These are phyloP conservation scores for Porites australiensis DNA, from an alignment of 64 coral and sea anemone species.

Conservation along the genomic window DNA sequence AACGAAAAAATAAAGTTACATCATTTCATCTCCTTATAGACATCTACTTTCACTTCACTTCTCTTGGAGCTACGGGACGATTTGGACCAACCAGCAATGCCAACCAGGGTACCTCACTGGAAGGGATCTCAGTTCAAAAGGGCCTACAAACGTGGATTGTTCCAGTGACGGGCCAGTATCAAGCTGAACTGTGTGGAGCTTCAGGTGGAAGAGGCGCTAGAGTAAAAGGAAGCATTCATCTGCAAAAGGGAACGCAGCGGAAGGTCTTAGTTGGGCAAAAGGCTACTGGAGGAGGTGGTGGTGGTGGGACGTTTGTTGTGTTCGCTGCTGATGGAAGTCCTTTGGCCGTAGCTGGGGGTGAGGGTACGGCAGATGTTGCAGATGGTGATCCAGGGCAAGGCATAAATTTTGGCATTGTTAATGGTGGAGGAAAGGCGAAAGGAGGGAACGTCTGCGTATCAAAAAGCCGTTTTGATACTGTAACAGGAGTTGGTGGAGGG, in stretches of 20 bases:
- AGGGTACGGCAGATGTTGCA: neutral
- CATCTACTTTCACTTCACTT: conserved; percentile 1
- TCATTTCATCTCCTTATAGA: neutral
- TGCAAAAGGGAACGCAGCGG: neutral
- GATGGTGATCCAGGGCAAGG: conserved; percentile 24
- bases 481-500: neutral
- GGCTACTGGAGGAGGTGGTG: neutral
- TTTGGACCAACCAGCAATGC: neutral
- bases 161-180: conserved; percentile 17
- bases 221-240: neutral
- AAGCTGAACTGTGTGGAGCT: conserved; percentile 8
- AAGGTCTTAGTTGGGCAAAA: conserved; percentile 12
- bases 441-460: conserved; percentile 5
- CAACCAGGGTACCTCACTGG: conserved; percentile 20
- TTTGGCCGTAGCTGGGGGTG: conserved; percentile 7
- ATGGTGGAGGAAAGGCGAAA: neutral
- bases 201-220: conserved; percentile 16
- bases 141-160: conserved; percentile 22
- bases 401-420: neutral
- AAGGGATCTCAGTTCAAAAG: neutral
- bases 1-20: neutral
- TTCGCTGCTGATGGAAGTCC: conserved; percentile 2
- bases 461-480: too few species aligned
- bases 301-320: conserved; percentile 14
- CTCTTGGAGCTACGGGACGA: conserved; percentile 12